These are phyloP conservation scores for Apis florea DNA, from an alignment of 1,140 invertebrate genomes.

Conservation along the genomic window DNA sequence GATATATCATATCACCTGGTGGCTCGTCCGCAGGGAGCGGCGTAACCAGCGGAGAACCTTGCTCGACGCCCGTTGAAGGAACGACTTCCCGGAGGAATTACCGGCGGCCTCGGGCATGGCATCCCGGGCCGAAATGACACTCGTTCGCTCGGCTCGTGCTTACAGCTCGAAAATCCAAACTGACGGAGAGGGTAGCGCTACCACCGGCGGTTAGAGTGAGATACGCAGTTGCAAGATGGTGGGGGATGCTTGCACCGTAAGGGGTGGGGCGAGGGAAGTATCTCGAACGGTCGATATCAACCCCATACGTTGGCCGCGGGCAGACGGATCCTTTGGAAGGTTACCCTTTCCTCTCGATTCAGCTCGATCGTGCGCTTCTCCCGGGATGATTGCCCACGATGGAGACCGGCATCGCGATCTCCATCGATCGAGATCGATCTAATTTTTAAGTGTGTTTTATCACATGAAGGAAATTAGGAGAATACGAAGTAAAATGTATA, in stretches of 20 bases:
- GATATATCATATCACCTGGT: constrained; percentile 62
- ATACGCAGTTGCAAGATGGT: background rate
- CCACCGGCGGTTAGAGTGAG: constrained; percentile 37
- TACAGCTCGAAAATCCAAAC: constrained; percentile 49
- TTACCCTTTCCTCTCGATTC: constrained; percentile 41
- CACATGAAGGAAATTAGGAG: too few species aligned
- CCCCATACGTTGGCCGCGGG: constrained; percentile 60
- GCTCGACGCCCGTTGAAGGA: constrained; percentile 70
- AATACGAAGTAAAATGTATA: too few species aligned
- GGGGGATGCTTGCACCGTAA: constrained; percentile 19
- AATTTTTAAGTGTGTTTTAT: too few species aligned
- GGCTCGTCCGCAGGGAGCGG: constrained; percentile 67
- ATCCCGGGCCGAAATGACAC: constrained; percentile 76
- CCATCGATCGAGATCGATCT: too few species aligned
- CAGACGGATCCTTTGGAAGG: constrained; percentile 44
- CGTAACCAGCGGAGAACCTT: constrained; percentile 74
- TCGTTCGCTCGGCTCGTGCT: constrained; percentile 50
- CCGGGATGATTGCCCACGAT: too few species aligned
- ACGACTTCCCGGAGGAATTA: constrained; percentile 73
- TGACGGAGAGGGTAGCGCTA: constrained; percentile 48
- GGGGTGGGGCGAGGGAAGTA: constrained; percentile 31
- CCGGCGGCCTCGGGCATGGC: constrained; percentile 74
- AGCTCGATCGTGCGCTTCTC: background rate
- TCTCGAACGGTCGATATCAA: constrained; percentile 71
- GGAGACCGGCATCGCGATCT: too few species aligned